Evolutionary conservation across 2,113 vertebrate species (phyloP).

Genomic region (Ptychochromis oligacanthus): DNA sequence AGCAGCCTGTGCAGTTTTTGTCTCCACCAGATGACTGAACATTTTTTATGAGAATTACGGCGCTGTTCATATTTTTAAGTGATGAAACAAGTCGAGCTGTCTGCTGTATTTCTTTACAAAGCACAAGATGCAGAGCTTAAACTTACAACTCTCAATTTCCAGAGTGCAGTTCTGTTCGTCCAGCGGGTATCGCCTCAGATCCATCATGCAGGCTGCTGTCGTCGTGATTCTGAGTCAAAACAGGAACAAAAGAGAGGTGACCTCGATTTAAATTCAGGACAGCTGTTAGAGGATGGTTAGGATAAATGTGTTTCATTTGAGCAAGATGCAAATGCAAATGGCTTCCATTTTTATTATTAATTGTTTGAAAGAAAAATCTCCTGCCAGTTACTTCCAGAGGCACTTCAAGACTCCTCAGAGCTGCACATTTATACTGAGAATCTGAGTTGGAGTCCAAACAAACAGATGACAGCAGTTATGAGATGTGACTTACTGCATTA

Average conservation of each 20-base stretch:
- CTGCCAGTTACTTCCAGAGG: not conserved
- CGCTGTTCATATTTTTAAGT: constrained; percentile 52
- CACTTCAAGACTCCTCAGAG: constrained; percentile 17
- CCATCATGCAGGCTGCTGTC: constrained; percentile 99
- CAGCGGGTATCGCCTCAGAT: constrained; percentile 94
- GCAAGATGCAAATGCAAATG: not conserved
- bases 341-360: constrained; percentile 1
- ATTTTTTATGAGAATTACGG: constrained; percentile 45
- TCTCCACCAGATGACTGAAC: constrained; percentile 24
- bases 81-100: constrained; percentile 26
- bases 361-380: not conserved
- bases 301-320: not conserved
- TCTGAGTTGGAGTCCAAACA: constrained; percentile 37
- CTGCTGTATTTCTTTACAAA: constrained; percentile 23
- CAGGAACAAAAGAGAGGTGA: not conserved
- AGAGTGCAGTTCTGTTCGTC: constrained; percentile 95
- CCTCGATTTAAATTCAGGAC: not conserved
- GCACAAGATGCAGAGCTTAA: constrained; percentile 33
- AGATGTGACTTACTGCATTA: constrained; percentile 25
- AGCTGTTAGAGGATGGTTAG: not conserved
- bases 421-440: constrained; percentile 18
- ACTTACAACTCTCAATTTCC: constrained; percentile 99
- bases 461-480: constrained; percentile 17
- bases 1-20: constrained; percentile 55
- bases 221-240: constrained; percentile 92